A percentile compares a stretch with the other conserved stretches of the same genome.
phyloP scores from a whole-genome alignment of 2,797 vertebrate species.

The Gallirallus australis region DNA sequence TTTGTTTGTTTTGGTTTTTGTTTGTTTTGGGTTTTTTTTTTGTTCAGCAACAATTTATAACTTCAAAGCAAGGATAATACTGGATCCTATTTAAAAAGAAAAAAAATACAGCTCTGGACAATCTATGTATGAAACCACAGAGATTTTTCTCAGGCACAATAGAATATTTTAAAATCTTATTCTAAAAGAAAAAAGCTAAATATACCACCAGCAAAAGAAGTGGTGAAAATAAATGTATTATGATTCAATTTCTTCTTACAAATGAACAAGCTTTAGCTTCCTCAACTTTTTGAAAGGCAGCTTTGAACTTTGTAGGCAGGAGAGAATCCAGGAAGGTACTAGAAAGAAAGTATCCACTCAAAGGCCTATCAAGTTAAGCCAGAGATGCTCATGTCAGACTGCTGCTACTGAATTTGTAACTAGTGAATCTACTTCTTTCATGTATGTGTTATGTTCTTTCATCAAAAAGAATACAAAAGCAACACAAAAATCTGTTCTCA shows the following conservation, averaged over 20 bases:
- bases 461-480: background rate
- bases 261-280: background rate
- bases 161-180: background rate
- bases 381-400: background rate
- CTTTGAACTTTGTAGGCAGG: background rate
- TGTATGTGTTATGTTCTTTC: background rate
- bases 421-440: background rate
- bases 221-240: background rate
- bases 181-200: background rate
- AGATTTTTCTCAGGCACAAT: background rate
- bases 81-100: background rate
- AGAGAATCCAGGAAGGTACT: background rate
- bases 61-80: background rate
- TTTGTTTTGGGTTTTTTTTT: background rate
- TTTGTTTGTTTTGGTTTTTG: background rate
- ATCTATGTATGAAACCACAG: slow-evolving; percentile 1
- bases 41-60: background rate
- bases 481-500: background rate
- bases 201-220: background rate
- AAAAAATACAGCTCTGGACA: background rate
- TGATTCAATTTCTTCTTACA: background rate
- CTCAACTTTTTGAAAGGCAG: background rate
- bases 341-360: background rate
- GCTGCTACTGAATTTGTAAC: background rate
- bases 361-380: background rate